phyloP scores from a whole-genome alignment of 2,113 vertebrate species.

The Chrysemys picta region DNA sequence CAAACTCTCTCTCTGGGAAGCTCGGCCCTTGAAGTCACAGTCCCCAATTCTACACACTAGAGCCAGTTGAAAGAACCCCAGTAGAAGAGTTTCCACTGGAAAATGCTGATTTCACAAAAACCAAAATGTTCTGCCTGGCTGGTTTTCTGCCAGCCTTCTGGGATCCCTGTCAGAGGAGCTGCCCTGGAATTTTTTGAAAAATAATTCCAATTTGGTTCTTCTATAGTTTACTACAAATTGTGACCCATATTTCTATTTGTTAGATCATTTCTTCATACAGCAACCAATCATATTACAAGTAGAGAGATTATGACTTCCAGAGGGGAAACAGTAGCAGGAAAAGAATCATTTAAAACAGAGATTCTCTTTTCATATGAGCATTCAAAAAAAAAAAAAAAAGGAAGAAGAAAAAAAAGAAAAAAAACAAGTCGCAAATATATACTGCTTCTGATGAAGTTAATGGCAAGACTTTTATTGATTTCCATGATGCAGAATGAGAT shows the following conservation, averaged over 20 bases:
- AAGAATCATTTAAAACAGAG: neutral
- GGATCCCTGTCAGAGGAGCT: neutral
- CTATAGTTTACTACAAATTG: neutral
- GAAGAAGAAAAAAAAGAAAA: neutral
- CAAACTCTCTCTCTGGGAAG: neutral
- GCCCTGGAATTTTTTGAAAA: neutral
- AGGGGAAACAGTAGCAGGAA: neutral
- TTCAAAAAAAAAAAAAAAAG: neutral
- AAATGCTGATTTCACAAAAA: neutral
- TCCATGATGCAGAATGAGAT: fast-evolving
- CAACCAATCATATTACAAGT: neutral
- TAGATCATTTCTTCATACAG: neutral
- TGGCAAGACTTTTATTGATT: neutral
- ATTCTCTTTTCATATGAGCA: neutral
- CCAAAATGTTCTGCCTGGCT: neutral
- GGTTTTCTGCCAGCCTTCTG: neutral
- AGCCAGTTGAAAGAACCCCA: neutral
- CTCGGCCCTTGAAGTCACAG: neutral
- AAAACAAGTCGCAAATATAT: neutral
- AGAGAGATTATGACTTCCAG: neutral
- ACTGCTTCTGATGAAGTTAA: neutral
- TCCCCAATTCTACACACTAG: neutral
- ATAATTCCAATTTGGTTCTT: neutral
- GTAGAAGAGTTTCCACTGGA: neutral
- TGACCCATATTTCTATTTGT: neutral